phyloP scores from a whole-genome alignment of 2,888 invertebrate genomes.

The Uloborus plumipes region DNA sequence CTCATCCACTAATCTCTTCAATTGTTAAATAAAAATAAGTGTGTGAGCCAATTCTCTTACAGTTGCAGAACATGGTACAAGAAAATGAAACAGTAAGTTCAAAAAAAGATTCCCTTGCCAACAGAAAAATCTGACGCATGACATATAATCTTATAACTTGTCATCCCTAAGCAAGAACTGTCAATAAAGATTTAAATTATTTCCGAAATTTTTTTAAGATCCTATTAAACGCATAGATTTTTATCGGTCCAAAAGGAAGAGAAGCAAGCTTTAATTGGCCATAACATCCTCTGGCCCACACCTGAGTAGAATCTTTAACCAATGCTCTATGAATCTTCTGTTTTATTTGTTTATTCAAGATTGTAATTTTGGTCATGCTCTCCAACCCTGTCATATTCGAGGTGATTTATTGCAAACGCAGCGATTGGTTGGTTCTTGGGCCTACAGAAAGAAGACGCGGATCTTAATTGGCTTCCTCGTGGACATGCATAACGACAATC shows the following conservation, averaged over 20 bases:
- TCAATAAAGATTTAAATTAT: too few species aligned
- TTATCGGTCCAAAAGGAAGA: conserved; percentile 18
- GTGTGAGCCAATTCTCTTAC: too few species aligned
- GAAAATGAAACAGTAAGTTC: too few species aligned
- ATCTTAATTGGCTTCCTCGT: conserved; percentile 38
- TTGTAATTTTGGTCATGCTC: conserved; percentile 58
- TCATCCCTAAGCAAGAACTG: too few species aligned
- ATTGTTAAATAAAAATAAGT: too few species aligned
- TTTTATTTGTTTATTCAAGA: conserved; percentile 21
- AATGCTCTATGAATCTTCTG: conserved; percentile 15
- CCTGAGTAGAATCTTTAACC: conserved; percentile 43
- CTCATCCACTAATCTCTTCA: too few species aligned
- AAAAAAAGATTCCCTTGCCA: too few species aligned
- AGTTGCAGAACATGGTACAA: too few species aligned
- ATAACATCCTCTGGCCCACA: conserved; percentile 35
- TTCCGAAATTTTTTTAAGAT: too few species aligned
- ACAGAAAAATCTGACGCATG: too few species aligned
- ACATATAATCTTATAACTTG: too few species aligned
- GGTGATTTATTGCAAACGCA: conserved; percentile 43
- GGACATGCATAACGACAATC: conserved; percentile 31
- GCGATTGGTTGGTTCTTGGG: conserved; percentile 20
- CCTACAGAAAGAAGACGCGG: conserved; percentile 2
- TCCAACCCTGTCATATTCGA: conserved; percentile 28
- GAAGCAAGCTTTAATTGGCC: conserved; percentile 44
- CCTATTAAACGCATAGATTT: too few species aligned